Evolutionary conservation across 2,888 invertebrate species (phyloP).

Genomic region (Coenonympha arcania): DNA sequence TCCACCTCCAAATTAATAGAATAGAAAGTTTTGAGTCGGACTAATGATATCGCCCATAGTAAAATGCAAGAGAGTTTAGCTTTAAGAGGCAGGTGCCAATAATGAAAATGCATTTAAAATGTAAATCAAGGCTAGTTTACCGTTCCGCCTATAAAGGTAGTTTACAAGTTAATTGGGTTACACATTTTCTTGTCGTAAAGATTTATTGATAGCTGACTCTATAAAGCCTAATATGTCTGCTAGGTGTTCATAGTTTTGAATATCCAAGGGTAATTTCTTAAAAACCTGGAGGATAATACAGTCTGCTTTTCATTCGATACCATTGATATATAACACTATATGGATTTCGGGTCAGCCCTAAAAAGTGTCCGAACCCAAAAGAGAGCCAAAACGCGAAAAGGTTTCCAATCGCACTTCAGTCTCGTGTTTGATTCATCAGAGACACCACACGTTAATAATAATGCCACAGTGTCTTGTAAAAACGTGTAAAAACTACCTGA

Average conservation of each 20-base stretch:
- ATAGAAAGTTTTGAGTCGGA: neutral
- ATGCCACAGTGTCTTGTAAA: no score
- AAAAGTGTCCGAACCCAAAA: no score
- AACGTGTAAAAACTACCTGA: no score
- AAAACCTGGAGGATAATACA: no score
- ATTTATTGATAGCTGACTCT: neutral
- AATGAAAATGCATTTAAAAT: slow-evolving; percentile 7
- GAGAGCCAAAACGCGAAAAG: no score
- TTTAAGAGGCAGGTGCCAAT: slow-evolving; percentile 11
- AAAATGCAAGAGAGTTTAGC: neutral
- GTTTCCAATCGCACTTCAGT: no score
- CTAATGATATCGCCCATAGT: slow-evolving; percentile 1
- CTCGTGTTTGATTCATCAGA: no score
- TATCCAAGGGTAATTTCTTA: no score
- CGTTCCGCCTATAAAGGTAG: neutral
- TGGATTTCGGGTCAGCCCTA: no score
- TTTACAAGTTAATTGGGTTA: neutral
- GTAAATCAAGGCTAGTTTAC: slow-evolving; percentile 5
- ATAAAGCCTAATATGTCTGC: neutral
- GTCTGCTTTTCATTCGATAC: no score
- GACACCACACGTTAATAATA: no score
- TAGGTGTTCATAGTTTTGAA: neutral
- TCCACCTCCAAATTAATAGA: neutral
- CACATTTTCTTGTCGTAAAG: neutral
- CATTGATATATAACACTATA: no score